Evolutionary conservation across 2,113 vertebrate species (phyloP).

Genomic region (Heterotilapia buettikoferi): DNA sequence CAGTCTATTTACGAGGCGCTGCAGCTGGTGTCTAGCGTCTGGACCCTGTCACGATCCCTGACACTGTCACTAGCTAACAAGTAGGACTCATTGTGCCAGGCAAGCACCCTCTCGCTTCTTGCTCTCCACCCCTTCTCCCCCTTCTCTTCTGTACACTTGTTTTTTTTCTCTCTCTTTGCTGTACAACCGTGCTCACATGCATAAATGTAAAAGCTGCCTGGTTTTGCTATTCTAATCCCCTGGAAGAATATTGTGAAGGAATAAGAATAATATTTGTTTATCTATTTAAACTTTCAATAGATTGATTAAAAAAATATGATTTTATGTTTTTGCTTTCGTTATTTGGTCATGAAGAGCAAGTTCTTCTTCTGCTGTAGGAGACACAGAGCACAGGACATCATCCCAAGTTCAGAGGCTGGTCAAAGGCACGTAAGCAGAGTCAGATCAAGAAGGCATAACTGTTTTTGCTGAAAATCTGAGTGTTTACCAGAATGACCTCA

Average conservation of each 20-base stretch:
- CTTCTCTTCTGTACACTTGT: conserved; percentile 14
- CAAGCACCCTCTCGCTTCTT: conserved; percentile 53
- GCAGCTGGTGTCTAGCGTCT: conserved; percentile 79
- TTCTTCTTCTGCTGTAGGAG: background rate
- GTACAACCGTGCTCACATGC: conserved; percentile 2
- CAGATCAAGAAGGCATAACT: background rate
- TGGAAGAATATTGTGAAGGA: background rate
- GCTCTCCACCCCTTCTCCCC: background rate
- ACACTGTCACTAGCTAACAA: conserved; percentile 78
- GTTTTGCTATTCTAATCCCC: background rate
- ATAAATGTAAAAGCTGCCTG: conserved; percentile 10
- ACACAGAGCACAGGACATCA: background rate
- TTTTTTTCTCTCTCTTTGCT: conserved; percentile 29
- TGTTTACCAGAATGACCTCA: background rate
- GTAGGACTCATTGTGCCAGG: conserved; percentile 72
- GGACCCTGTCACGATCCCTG: conserved; percentile 75
- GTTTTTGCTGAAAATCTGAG: background rate
- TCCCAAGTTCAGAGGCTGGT: background rate
- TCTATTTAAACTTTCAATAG: background rate
- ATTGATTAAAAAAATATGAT: background rate
- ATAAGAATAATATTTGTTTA: background rate
- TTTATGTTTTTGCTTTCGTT: background rate
- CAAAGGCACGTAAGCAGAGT: background rate
- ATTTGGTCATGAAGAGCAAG: background rate
- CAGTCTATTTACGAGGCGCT: conserved; percentile 76